Evolutionary conservation across 2,888 invertebrate species (phyloP).

Genomic region (Osedax frankpressi): DNA sequence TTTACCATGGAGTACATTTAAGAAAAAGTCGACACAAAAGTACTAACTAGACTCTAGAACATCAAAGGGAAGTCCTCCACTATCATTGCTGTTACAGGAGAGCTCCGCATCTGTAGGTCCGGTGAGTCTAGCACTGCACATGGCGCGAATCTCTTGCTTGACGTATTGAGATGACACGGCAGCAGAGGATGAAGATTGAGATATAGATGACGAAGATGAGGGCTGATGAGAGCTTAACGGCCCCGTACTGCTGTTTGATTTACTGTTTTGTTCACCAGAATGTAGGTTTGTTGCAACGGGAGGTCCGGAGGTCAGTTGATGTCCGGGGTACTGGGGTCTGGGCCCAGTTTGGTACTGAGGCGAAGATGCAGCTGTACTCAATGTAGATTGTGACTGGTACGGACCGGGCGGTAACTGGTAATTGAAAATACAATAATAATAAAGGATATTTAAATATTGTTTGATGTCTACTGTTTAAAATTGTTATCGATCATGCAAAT

Average conservation of each 20-base stretch:
- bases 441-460: no score
- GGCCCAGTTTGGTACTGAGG: constrained; percentile 24
- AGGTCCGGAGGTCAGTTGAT: background rate
- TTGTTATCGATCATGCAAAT: no score
- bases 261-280: no score
- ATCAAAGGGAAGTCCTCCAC: constrained; percentile 34
- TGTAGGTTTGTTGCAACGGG: background rate
- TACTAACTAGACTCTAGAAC: constrained; percentile 38
- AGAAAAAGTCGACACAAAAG: no score
- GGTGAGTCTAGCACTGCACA: constrained; percentile 63
- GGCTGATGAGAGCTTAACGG: no score
- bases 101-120: background rate
- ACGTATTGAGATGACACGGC: constrained; percentile 67
- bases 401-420: constrained; percentile 16
- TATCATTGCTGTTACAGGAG: background rate
- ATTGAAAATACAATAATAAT: no score
- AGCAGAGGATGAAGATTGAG: no score
- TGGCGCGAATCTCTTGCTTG: constrained; percentile 74
- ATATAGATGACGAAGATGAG: no score
- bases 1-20: no score
- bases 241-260: background rate
- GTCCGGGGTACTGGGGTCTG: background rate
- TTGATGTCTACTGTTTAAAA: no score
- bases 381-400: no score
- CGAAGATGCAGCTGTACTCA: background rate